Base-by-base conservation (phyloP, 2,888 invertebrate species). In the Drosophila merina region DNA sequence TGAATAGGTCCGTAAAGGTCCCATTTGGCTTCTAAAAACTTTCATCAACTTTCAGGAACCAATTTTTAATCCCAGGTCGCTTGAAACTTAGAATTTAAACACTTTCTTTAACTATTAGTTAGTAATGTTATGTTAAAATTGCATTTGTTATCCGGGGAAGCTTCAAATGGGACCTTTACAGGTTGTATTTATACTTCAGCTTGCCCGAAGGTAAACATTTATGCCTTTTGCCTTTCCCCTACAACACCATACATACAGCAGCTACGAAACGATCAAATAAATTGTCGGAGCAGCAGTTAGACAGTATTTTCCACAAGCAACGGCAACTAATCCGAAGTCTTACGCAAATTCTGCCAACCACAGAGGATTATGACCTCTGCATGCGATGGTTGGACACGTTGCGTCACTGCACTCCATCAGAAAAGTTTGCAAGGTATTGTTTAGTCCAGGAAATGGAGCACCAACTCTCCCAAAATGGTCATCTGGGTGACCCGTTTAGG, bases 341-440 rank as follows among this genome's bases (percentile, higher is more conserved):
- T 3, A 10, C 45, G 4, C 36, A 45, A 31, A 6, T n/a, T 5
- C 25, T 36, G 0, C 14, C 28, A 3, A 50, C 38, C 26, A 9
- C 36, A 1, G 12, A 52, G 7, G 25, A 33, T 10, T 20, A 12
- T 12, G 8, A 12, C 3, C 44, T 62, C 0, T 57, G 67, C 45
- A 48, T 26, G 12, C 47, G 48, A 9, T 60, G 67, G 71, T 30
- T 67, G 14, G 7, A 54, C 10, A 9, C 30, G 2, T 30, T 60
- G 6, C 12, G 50, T 0, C 10, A 40, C 7, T 20, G 55, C 10
- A 30, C 12, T 1, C 28, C 36, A 5, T 25, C 38, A 1, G 52
- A 57, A n/a, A 60, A 57, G 12, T 31, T 8, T 9, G 38, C 49
- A 6, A 54, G 51, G 14, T 26, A 56, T 25, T 38, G 38, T 2